Percentiles rank a stretch among this genome's conserved stretches.
Evolutionary conservation across 2,113 vertebrate genomes (phyloP).

Genomic region (Sciurus niger): DNA sequence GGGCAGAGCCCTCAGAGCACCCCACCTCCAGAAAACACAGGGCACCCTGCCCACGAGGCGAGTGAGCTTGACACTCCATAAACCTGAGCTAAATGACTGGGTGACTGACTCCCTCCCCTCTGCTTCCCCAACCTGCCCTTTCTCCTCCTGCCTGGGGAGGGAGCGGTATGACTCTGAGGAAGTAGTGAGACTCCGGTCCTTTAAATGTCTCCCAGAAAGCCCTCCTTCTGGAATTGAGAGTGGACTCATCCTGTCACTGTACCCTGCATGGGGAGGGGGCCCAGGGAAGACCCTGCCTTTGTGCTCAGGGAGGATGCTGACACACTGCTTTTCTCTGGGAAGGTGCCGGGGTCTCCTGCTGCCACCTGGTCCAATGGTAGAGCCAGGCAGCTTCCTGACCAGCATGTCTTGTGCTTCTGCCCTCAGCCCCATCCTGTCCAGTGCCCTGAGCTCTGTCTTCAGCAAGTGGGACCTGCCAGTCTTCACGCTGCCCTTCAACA

Average conservation of each 20-base stretch:
- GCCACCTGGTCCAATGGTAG: fast-evolving
- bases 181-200: not conserved
- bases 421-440: constrained; percentile 94
- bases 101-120: not conserved
- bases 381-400: not conserved
- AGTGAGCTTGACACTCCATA: not conserved
- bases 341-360: fast-evolving
- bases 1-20: not conserved
- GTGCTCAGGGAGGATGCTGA: not conserved
- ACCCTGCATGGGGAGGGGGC: not conserved
- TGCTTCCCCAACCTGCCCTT: not conserved
- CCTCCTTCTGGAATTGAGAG: not conserved
- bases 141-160: not conserved
- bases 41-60: not conserved
- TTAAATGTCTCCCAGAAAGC: not conserved
- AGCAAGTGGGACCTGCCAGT: constrained; percentile 97
- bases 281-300: not conserved
- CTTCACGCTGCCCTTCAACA: constrained; percentile 97
- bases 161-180: not conserved
- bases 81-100: not conserved
- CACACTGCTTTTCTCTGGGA: not conserved
- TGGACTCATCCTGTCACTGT: fast-evolving
- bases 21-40: not conserved
- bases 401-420: constrained; percentile 10
- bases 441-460: constrained; percentile 93